Evolutionary conservation across 2,888 invertebrate genomes (phyloP).

Genomic region (Napeogenes inachia): DNA sequence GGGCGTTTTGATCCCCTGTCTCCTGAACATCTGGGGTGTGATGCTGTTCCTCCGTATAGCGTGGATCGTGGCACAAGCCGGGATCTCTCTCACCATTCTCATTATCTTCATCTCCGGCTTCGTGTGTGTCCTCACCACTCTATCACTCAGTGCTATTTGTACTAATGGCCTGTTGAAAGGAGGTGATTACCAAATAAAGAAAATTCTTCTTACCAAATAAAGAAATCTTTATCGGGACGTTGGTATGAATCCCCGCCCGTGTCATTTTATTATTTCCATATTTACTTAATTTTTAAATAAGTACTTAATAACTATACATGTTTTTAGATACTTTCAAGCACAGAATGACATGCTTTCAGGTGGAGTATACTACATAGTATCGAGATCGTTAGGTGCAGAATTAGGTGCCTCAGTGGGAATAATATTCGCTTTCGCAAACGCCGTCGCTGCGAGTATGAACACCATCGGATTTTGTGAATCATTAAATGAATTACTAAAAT

Average conservation of each 20-base stretch:
- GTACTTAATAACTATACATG: too few species aligned
- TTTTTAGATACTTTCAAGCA: too few species aligned
- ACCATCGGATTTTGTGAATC: constrained; percentile 96
- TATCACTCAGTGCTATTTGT: constrained; percentile 86
- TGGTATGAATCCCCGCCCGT: too few species aligned
- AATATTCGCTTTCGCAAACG: constrained; percentile 94
- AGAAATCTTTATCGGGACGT: too few species aligned
- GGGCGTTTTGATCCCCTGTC: constrained; percentile 88
- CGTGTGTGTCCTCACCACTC: constrained; percentile 86
- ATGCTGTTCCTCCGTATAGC: constrained; percentile 95
- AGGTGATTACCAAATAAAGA: constrained; percentile 71
- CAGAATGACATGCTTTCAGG: constrained; percentile 57
- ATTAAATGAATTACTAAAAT: constrained; percentile 81
- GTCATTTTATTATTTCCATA: too few species aligned
- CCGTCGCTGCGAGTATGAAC: constrained; percentile 94
- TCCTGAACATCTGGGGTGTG: constrained; percentile 97
- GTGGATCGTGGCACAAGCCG: constrained; percentile 95
- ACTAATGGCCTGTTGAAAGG: constrained; percentile 97
- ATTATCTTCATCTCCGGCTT: constrained; percentile 84
- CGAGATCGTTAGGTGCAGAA: constrained; percentile 92
- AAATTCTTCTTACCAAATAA: neutral
- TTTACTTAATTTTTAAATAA: too few species aligned
- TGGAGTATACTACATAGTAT: constrained; percentile 95
- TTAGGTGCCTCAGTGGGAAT: constrained; percentile 96
- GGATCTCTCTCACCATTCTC: constrained; percentile 80